Evolutionary conservation across 1,140 invertebrate genomes (phyloP).

Genomic region (Wasmannia auropunctata): DNA sequence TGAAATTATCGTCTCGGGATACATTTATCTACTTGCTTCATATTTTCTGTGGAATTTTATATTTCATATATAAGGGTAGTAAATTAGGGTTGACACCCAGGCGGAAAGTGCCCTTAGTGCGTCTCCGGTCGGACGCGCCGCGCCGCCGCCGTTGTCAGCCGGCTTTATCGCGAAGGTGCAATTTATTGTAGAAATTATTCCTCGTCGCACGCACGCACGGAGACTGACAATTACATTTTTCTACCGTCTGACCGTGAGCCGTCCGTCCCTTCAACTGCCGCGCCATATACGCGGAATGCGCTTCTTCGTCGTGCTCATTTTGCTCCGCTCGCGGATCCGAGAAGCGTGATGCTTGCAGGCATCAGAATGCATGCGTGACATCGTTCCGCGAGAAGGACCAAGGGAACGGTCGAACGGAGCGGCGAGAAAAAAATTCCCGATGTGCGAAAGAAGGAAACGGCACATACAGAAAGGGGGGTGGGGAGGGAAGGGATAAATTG

Average conservation of each 20-base stretch:
- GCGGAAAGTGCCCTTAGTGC: conserved; percentile 9
- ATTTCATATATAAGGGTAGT: conserved; percentile 6
- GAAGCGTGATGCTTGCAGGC: neutral
- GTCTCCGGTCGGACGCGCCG: conserved; percentile 13
- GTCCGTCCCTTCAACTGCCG: conserved; percentile 10
- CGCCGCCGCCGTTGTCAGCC: conserved; percentile 23
- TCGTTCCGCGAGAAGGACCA: conserved; percentile 20
- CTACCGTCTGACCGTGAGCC: conserved; percentile 36
- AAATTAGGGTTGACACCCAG: conserved; percentile 29
- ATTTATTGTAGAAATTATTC: conserved; percentile 63
- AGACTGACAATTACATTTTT: conserved; percentile 58
- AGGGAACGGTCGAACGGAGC: neutral
- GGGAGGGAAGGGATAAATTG: too few species aligned
- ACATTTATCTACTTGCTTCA: conserved; percentile 13
- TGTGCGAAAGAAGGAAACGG: conserved; percentile 43
- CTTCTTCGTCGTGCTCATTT: conserved; percentile 8
- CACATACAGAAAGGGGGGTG: neutral
- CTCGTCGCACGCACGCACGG: conserved; percentile 32
- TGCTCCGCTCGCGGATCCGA: conserved; percentile 32
- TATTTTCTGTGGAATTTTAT: conserved; percentile 23
- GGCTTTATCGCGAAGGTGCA: conserved; percentile 55
- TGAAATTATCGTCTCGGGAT: neutral
- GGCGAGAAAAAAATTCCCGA: neutral
- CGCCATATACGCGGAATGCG: neutral
- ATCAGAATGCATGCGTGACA: conserved; percentile 56